phyloP scores from a whole-genome alignment of 2,888 invertebrate genomes.

The Nephrotoma flavescens region DNA sequence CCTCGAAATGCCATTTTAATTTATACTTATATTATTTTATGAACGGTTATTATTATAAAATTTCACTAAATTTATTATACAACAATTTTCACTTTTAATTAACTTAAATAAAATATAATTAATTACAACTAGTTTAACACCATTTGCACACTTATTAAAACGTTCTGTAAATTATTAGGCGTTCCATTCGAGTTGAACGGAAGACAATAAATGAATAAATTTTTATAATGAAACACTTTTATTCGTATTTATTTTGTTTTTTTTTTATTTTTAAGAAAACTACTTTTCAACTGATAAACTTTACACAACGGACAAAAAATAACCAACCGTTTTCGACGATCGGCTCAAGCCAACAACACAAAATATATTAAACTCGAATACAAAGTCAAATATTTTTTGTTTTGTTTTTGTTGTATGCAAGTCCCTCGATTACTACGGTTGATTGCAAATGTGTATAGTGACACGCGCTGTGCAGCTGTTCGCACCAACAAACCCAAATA shows the following conservation, averaged over 20 bases:
- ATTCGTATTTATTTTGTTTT: background rate
- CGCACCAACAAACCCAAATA: too few relatives aligned
- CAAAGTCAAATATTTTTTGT: background rate
- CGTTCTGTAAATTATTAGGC: background rate
- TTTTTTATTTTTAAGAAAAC: background rate
- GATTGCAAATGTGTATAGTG: background rate
- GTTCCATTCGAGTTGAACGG: constrained; percentile 2
- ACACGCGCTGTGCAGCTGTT: background rate
- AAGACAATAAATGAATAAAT: background rate
- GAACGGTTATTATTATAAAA: background rate
- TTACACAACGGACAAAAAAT: background rate
- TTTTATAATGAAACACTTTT: background rate
- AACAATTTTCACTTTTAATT: background rate
- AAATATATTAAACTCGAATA: background rate
- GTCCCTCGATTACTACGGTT: background rate
- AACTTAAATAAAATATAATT: background rate
- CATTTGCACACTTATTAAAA: background rate
- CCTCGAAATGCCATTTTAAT: constrained; percentile 25
- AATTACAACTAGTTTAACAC: background rate
- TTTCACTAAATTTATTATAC: background rate
- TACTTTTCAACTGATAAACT: background rate
- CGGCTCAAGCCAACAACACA: background rate
- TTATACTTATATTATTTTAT: constrained; percentile 4
- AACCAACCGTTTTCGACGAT: background rate
- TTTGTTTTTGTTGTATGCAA: background rate